Evolutionary conservation across 2,113 vertebrate species (phyloP).

Genomic region (Miniopterus natalensis): DNA sequence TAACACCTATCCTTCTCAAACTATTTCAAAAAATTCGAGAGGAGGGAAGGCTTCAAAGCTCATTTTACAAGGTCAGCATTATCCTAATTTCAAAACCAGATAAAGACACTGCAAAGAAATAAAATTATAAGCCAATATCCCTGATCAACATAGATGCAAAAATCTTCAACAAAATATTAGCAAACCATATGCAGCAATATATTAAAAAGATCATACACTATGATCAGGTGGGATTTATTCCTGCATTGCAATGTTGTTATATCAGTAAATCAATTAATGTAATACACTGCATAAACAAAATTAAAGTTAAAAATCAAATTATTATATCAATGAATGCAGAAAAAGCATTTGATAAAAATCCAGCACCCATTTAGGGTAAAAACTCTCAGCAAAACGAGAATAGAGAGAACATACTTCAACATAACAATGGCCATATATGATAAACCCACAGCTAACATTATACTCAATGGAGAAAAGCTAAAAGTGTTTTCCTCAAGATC

Average conservation of each 20-base stretch:
- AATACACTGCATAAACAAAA: neutral
- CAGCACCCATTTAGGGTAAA: no score
- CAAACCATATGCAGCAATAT: neutral
- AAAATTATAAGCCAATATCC: neutral
- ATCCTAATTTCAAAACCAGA: neutral
- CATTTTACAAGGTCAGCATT: neutral
- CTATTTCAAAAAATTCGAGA: neutral
- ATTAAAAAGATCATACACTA: neutral
- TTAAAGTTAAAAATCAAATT: neutral
- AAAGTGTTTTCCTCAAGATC: neutral
- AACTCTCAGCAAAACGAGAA: no score
- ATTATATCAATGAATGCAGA: no score
- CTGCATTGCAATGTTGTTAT: neutral
- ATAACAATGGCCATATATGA: no score
- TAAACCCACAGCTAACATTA: no score
- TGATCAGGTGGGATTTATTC: neutral
- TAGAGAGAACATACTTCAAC: no score
- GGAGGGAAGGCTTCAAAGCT: neutral
- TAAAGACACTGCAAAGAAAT: neutral
- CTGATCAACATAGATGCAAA: neutral
- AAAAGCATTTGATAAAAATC: no score
- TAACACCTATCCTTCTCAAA: neutral
- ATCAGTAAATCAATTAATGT: neutral
- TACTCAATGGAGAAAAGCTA: no score
- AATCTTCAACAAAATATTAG: neutral